phyloP scores from a whole-genome alignment of 2,888 invertebrate species.

The Conistra vaccinii region DNA sequence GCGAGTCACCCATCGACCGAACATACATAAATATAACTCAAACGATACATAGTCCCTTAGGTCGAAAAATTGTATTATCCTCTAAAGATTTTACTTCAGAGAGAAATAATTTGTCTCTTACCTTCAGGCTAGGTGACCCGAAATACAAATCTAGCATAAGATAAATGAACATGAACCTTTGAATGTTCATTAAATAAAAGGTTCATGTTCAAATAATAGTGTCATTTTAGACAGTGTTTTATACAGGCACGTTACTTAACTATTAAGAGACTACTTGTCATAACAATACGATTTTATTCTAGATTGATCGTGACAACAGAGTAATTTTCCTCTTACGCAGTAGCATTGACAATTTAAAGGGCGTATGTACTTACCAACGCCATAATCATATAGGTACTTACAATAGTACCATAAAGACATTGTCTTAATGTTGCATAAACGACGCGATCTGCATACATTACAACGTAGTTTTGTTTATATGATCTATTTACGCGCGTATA shows the following conservation, averaged over 20 bases:
- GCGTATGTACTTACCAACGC: slow-evolving; percentile 29
- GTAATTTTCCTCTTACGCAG: slow-evolving; percentile 64
- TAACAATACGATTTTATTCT: slow-evolving; percentile 42
- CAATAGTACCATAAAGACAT: slow-evolving; percentile 38
- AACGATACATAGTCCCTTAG: background rate
- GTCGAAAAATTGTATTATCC: background rate
- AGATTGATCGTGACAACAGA: slow-evolving; percentile 46
- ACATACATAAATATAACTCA: too few species aligned
- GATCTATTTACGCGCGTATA: background rate
- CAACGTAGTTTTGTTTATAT: background rate
- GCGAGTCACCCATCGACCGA: too few species aligned
- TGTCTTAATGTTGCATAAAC: slow-evolving; percentile 1
- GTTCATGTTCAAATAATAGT: background rate
- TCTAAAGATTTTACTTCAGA: background rate
- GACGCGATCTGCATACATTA: background rate
- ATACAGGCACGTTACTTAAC: background rate
- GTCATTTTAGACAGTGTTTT: background rate
- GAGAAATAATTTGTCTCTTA: background rate
- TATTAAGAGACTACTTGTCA: slow-evolving; percentile 15
- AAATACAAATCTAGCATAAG: background rate
- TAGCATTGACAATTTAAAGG: slow-evolving; percentile 55
- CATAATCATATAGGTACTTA: slow-evolving; percentile 25
- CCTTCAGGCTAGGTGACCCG: too few species aligned
- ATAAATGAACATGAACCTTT: background rate
- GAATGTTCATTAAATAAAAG: background rate